Evolutionary conservation across 1,140 invertebrate species (phyloP), one percentile per base, ranked within the genome.

Genomic region (Cryptotermes secundus): DNA sequence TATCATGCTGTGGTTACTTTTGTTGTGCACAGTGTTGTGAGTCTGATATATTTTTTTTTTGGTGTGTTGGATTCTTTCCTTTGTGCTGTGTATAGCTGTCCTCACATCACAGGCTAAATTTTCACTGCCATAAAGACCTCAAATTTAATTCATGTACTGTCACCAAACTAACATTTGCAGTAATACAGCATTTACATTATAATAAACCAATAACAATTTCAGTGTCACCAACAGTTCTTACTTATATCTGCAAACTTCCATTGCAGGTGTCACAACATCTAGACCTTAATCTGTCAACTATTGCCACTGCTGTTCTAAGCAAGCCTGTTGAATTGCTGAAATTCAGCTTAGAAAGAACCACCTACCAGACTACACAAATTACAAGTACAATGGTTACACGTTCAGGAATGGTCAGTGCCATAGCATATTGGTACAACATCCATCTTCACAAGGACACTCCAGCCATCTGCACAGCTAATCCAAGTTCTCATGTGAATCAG

Each of bases 401-500:
- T 26, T 79, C 86, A 80, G 81, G 35, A 83, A 79, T 87, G n/a
- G 87, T 88, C 72, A 89, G 89, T 87, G 87, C 89, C 84, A 84
- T 89, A n/a, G 59, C 88, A 49, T 88, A 88, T 83, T 89, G 88
- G 88, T 89, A 88, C 82, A 87, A 87, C 84, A 86, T 89, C 81
- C 81, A 85, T 81, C 79, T 89, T 6, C 85, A 85, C 65, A 35
- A 85, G 38, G 80, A 87, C 80, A 86, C 86, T 9, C 38, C 35
- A 72, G 83, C 83, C 84, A 65, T 86, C 26, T 84, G 86, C 38
- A 89, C 88, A 83, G 87, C 83, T 83, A 86, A 86, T 80, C 86
- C 86, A 38, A 83, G 86, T 38, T 89, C 88, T 2, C 89, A 89
- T 82, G 88, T 89, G 86, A 89, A 89, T 87, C 88, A 89, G 81